Percentiles rank a stretch among this genome's conserved stretches.
Conservation (phyloP, 2,888 invertebrate genomes). For the Hedychridium roseum region DNA sequence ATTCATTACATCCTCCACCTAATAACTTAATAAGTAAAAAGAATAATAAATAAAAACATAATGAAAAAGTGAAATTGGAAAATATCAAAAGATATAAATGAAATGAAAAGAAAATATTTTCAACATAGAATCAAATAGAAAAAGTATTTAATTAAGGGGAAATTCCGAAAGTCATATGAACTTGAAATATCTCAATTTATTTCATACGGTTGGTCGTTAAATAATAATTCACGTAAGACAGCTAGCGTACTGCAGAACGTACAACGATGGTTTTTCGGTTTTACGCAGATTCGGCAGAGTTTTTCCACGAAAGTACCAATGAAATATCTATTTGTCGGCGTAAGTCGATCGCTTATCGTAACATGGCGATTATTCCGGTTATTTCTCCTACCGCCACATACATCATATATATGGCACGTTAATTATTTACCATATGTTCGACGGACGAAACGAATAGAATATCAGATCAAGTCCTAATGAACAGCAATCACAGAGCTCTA, state of each 20-base stretch:
- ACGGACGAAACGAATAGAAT: no score
- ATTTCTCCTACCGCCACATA: slow-evolving; percentile 11
- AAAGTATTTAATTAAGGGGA: not conserved
- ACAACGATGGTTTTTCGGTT: no score
- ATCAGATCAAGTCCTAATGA: no score
- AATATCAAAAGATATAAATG: no score
- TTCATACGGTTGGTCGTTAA: slow-evolving; percentile 32
- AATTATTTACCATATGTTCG: not conserved
- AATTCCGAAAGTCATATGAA: slow-evolving; percentile 1
- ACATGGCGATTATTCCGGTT: slow-evolving; percentile 8
- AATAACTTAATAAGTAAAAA: no score
- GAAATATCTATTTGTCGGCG: no score
- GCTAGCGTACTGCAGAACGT: slow-evolving; percentile 28
- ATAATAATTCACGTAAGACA: slow-evolving; percentile 31
- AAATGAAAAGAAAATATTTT: no score
- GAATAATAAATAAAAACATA: no score
- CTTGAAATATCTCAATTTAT: slow-evolving; percentile 35
- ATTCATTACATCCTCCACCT: no score
- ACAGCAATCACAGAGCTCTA: no score
- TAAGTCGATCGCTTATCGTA: slow-evolving; percentile 8
- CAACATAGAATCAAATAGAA: not conserved
- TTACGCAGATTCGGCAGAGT: slow-evolving; percentile 12
- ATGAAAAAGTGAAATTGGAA: no score
- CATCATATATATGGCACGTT: slow-evolving; percentile 22
- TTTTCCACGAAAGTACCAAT: slow-evolving; percentile 3